Evolutionary conservation across 2,888 invertebrate genomes (phyloP).

Genomic region (Trachelus tabidus): DNA sequence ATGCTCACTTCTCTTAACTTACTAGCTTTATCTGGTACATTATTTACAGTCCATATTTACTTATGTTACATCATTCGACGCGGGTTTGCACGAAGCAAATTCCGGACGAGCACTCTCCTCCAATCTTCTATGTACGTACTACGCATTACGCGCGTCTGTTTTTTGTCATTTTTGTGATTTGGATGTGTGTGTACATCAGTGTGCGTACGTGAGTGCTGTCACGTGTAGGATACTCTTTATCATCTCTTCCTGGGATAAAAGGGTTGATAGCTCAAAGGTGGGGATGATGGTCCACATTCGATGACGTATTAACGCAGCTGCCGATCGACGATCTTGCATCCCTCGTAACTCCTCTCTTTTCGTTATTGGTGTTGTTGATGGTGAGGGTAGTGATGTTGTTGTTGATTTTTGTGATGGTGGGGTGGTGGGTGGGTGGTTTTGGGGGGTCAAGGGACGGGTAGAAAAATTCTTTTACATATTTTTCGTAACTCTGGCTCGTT

Average conservation of each 20-base stretch:
- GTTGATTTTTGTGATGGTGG: neutral
- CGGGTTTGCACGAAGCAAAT: constrained; percentile 55
- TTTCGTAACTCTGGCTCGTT: neutral
- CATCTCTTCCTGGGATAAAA: constrained; percentile 22
- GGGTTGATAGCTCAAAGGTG: neutral
- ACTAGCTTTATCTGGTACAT: constrained; percentile 62
- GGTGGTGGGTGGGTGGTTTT: no score
- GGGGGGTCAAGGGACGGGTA: neutral
- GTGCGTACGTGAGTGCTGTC: constrained; percentile 31
- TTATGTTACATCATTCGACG: constrained; percentile 64
- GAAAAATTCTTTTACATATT: neutral
- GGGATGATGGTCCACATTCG: neutral
- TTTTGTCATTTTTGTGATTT: constrained; percentile 17
- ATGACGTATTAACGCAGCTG: neutral
- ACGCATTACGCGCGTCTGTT: constrained; percentile 2
- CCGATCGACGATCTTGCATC: neutral
- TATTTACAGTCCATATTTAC: constrained; percentile 66
- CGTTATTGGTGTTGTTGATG: neutral
- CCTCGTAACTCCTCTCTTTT: neutral
- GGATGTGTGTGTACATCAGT: constrained; percentile 18
- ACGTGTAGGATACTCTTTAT: constrained; percentile 22
- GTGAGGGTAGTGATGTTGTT: neutral
- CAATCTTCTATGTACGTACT: constrained; percentile 18
- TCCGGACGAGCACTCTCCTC: constrained; percentile 52
- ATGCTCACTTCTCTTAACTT: constrained; percentile 56